Percentiles rank a stretch among this genome's conserved stretches.
Evolutionary conservation across 2,888 invertebrate genomes (phyloP).

Genomic region (Norana najaformis): DNA sequence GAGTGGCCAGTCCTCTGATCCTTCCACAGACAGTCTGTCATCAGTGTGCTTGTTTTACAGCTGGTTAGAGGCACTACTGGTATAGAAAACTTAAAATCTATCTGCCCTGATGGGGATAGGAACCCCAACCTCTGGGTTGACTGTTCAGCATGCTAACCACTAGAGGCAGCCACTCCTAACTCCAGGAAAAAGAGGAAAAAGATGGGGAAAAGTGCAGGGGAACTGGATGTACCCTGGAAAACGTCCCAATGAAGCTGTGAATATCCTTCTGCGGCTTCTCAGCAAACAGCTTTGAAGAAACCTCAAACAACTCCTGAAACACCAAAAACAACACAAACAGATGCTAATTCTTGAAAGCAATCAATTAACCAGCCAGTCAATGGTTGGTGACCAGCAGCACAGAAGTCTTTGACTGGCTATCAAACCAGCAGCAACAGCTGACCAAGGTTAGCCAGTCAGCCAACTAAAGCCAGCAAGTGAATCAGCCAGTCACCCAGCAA

Average conservation of each 20-base stretch:
- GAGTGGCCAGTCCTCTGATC: no score
- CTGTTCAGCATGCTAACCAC: background rate
- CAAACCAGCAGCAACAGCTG: background rate
- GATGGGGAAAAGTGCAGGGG: background rate
- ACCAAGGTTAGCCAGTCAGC: background rate
- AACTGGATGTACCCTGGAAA: constrained; percentile 52
- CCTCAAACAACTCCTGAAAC: constrained; percentile 65
- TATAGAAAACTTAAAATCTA: background rate
- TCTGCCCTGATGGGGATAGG: background rate
- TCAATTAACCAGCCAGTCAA: background rate
- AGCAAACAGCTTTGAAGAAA: constrained; percentile 86
- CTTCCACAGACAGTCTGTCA: no score
- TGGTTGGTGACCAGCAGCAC: background rate
- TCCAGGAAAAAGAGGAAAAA: background rate
- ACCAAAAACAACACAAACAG: background rate
- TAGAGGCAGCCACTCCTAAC: background rate
- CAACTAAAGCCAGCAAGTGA: no score
- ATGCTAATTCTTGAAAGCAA: background rate
- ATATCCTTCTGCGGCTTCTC: constrained; percentile 98
- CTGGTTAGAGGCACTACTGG: no score
- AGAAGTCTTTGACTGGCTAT: constrained; percentile 1
- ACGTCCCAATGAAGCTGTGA: constrained; percentile 75
- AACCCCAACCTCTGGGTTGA: background rate
- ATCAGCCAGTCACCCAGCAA: no score
- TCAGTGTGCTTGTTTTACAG: no score